Percentiles rank a stretch among this genome's conserved stretches.
phyloP scores from a whole-genome alignment of 2,888 invertebrate species.

The Epirrita christyi region DNA sequence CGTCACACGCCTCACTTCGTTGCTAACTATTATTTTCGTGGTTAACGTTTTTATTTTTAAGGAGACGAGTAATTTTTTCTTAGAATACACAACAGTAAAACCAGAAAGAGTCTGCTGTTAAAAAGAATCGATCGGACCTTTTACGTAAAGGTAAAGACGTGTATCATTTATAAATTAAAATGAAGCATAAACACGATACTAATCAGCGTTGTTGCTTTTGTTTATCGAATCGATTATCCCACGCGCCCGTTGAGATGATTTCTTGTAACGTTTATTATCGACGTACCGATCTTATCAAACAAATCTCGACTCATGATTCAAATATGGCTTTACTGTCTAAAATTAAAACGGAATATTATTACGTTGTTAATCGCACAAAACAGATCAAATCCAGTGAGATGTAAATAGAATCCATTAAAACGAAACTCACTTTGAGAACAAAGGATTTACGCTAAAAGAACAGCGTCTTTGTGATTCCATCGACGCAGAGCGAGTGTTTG shows the following conservation, averaged over 20 bases:
- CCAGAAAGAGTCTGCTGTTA: constrained; percentile 24
- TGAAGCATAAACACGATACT: constrained; percentile 59
- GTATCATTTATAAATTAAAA: constrained; percentile 48
- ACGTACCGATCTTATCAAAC: constrained; percentile 57
- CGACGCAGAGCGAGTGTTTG: constrained; percentile 22
- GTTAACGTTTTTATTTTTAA: constrained; percentile 46
- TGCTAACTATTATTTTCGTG: constrained; percentile 60
- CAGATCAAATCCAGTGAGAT: constrained; percentile 33
- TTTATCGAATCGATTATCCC: constrained; percentile 71
- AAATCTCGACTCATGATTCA: constrained; percentile 56
- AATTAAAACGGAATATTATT: constrained; percentile 26
- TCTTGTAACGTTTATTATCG: constrained; percentile 59
- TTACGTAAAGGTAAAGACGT: neutral
- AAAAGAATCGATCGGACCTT: neutral
- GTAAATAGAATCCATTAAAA: constrained; percentile 32
- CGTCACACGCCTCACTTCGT: constrained; percentile 63
- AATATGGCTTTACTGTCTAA: constrained; percentile 37
- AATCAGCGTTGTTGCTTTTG: constrained; percentile 62
- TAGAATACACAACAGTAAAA: constrained; percentile 21
- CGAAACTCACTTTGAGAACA: constrained; percentile 30
- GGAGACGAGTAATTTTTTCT: constrained; percentile 32
- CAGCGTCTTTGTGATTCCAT: constrained; percentile 29
- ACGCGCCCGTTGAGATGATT: constrained; percentile 58
- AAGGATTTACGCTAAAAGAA: constrained; percentile 34
- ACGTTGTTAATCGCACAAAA: constrained; percentile 28